Conservation (phyloP, 2,113 vertebrate species). For the Cheilinus undulatus region DNA sequence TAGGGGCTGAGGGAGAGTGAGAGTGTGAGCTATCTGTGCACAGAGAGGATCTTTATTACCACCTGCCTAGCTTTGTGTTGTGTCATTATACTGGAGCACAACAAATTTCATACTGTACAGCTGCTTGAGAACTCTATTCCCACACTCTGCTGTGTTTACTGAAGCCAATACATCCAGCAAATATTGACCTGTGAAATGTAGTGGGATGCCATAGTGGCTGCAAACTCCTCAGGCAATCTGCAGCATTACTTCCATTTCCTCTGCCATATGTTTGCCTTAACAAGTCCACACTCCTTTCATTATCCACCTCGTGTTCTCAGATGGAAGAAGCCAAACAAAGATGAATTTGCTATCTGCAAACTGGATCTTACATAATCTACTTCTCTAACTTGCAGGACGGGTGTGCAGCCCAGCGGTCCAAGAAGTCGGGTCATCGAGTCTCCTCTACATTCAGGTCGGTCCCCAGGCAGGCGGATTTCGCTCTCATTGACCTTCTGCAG, state of each 20-base stretch:
- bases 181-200: conserved; percentile 77
- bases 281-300: conserved; percentile 52
- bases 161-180: conserved; percentile 69
- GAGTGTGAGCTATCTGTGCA: conserved; percentile 86
- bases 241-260: conserved; percentile 46
- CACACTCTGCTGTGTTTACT: conserved; percentile 64
- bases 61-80: conserved; percentile 73
- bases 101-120: conserved; percentile 62
- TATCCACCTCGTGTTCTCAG: conserved; percentile 41
- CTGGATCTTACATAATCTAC: conserved; percentile 67
- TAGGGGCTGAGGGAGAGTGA: conserved; percentile 85
- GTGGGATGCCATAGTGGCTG: conserved; percentile 23
- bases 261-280: conserved; percentile 70
- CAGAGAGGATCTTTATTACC: conserved; percentile 91
- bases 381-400: conserved; percentile 27
- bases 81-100: conserved; percentile 68
- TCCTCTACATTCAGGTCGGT: conserved; percentile 42
- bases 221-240: conserved; percentile 56
- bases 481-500: conserved; percentile 73
- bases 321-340: conserved; percentile 49
- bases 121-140: conserved; percentile 62
- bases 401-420: conserved; percentile 39
- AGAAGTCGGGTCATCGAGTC: conserved; percentile 55
- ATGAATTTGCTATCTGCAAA: conserved; percentile 53
- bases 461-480: conserved; percentile 51